Percentiles rank a stretch among this genome's conserved stretches.
These are phyloP conservation scores for Geophilus truncorum DNA, from an alignment of 2,888 invertebrate species.

Conservation along the genomic window DNA sequence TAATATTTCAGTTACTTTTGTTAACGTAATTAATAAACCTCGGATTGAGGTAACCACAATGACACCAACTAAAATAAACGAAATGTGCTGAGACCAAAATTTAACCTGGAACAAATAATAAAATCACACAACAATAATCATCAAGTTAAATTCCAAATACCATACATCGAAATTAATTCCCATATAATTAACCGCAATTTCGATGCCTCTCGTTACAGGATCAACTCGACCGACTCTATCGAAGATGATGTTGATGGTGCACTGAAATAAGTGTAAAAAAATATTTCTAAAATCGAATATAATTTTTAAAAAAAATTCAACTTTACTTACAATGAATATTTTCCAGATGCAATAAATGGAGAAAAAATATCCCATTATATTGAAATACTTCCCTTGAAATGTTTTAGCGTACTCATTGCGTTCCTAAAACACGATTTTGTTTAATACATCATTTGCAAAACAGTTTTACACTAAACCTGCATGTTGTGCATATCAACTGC, in stretches of 20 bases:
- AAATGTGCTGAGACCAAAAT: constrained; percentile 99
- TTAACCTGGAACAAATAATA: constrained; percentile 50
- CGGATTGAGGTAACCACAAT: constrained; percentile 97
- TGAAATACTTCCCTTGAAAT: constrained; percentile 96
- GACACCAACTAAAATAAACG: constrained; percentile 92
- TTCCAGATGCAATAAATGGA: constrained; percentile 98
- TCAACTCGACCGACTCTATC: constrained; percentile 98
- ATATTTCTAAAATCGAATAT: no score
- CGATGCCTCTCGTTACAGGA: constrained; percentile 92
- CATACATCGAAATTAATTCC: constrained; percentile 74
- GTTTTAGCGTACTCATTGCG: constrained; percentile 91
- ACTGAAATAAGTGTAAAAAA: constrained; percentile 60
- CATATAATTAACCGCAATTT: constrained; percentile 94
- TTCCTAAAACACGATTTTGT: constrained; percentile 59
- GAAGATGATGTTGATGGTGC: constrained; percentile 97
- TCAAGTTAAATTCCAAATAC: no score
- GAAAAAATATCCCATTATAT: constrained; percentile 96
- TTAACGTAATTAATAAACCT: constrained; percentile 89
- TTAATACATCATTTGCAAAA: no score
- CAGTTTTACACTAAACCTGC: no score
- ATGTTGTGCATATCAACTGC: constrained; percentile 87
- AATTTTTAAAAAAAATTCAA: no score
- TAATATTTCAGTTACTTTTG: no score
- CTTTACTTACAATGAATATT: constrained; percentile 84
- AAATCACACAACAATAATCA: no score